Evolutionary conservation across 2,797 vertebrate genomes (phyloP), one percentile per base, ranked within the genome.

Genomic region (Siniperca undulata): DNA sequence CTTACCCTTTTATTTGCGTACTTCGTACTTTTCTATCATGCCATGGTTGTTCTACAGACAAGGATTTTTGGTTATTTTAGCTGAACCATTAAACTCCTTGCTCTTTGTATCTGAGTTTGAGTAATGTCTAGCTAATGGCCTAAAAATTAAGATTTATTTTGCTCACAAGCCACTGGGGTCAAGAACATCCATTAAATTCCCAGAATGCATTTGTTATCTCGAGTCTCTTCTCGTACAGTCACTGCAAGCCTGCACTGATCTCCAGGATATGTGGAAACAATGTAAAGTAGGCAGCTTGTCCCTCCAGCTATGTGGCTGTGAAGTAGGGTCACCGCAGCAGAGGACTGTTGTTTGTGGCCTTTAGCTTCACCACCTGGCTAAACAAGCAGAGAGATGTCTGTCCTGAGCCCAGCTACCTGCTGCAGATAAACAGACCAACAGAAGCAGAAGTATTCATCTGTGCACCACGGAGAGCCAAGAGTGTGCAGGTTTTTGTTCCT

Each of bases 321-420:
- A 84, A 79, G 72, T 81, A 30, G 86, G 90, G 90, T 89, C 87
- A 80, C n/a, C 4, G 4, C 80, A 56, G 81, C 42, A 4, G 48
- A 83, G 72, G 82, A 56, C 58, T 40, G 77, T 24, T 61, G 70
- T 71, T 79, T 76, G 80, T 90, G 89, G 78, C 91, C 91, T 94
- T 92, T 92, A 78, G 74, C 90, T 91, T 77, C 46, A 53, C 91
- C 93, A 92, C 89, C 92, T 93, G 93, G 91, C 88, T 86, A 70
- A 86, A 88, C 68, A 74, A 81, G 79, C 50, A 68, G 27, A 78
- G 68, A 70, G 30, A 59, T 0, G 76, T 42, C 56, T n/a, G 36
- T 46, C 69, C 34, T 13, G 61, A 38, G 67, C 56, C 46, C 60
- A 48, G 81, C 70, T 75, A 55, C 58, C 73, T 38, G 58, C 72